Evolutionary conservation across 2,113 vertebrate genomes (phyloP).

Genomic region (Brachionichthys hirsutus): DNA sequence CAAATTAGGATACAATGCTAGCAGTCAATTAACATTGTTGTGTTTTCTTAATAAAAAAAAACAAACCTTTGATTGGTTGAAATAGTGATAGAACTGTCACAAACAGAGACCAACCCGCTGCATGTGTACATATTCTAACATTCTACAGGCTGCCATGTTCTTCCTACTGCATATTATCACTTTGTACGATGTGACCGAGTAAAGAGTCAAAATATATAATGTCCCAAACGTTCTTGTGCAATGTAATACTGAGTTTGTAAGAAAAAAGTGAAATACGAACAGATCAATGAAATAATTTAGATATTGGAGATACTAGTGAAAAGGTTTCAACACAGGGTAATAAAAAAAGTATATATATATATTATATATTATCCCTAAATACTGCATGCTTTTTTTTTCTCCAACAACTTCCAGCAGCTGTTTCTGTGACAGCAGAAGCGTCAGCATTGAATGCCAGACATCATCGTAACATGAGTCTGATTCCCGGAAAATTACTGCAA

Average conservation of each 20-base stretch:
- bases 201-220: slow-evolving; percentile 15
- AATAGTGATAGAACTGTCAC: too few relatives aligned
- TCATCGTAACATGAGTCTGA: slow-evolving; percentile 52
- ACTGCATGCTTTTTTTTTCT: background rate
- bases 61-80: too few relatives aligned
- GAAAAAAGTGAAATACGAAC: background rate
- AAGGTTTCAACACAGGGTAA: too few relatives aligned
- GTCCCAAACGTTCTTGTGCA: slow-evolving; percentile 1
- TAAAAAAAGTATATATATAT: too few relatives aligned
- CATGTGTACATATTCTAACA: too few relatives aligned
- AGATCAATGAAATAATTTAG: background rate
- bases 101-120: background rate
- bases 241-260: slow-evolving; percentile 15
- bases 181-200: too few relatives aligned
- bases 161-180: too few relatives aligned
- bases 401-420: slow-evolving; percentile 6
- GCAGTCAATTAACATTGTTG: background rate
- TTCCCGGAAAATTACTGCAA: slow-evolving; percentile 43
- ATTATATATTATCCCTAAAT: slow-evolving; percentile 21
- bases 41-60: too few relatives aligned
- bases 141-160: too few relatives aligned
- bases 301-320: too few relatives aligned
- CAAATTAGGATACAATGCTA: background rate
- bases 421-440: slow-evolving; percentile 64
- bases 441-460: slow-evolving; percentile 41